Base-by-base conservation (phyloP, 2,113 vertebrate genomes). In the Periophthalmodon schlosseri region DNA sequence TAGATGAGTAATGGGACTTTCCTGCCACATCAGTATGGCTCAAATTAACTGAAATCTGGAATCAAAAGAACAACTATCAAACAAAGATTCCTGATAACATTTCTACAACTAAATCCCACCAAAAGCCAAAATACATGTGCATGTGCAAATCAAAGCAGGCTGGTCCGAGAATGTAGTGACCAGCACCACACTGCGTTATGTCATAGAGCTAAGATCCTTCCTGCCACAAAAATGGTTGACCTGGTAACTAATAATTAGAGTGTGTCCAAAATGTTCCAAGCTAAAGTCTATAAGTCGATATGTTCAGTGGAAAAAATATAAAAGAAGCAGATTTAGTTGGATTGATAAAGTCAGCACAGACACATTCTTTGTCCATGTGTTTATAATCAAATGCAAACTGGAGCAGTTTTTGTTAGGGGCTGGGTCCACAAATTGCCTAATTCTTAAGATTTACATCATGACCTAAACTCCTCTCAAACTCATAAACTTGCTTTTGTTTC, bases 1-100 rank as follows among this genome's bases (percentile, higher is more conserved):
- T 76, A 44, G 33, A 63, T 68, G 15, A 15, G 24, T 18, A 16
- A 34, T 18, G 24, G 24, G 28, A 34, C 49, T 65, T 69, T 80
- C 68, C 34, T 10, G 7, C 34, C 63, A 63, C 60, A 63, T 34
- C 60, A 34, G 60, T 36, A 7, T 50, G 21, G 33, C 52, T 23
- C 64, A 34, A 78, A 18, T 76, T 47, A 15, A 28, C 57, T 24
- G 23, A 28, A 60, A 60, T 14, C 57, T 28, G 57, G 28, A 56
- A 56, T 56, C 20, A 56, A 20, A 56, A 21, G 52, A 6, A 10
- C n/a, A 21, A n/a, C 10, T n/a, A 21, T 56, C 52, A n/a, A 56
- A 56, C 52, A n/a, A 56, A 56, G 20, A 56, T 9, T 3, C 9
- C 7, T 56, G 20, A 56, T 56, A 21, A 56, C 52, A 56, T 56